Evolutionary conservation across 2,888 invertebrate species (phyloP).

Genomic region (Chromoteleia sp.): DNA sequence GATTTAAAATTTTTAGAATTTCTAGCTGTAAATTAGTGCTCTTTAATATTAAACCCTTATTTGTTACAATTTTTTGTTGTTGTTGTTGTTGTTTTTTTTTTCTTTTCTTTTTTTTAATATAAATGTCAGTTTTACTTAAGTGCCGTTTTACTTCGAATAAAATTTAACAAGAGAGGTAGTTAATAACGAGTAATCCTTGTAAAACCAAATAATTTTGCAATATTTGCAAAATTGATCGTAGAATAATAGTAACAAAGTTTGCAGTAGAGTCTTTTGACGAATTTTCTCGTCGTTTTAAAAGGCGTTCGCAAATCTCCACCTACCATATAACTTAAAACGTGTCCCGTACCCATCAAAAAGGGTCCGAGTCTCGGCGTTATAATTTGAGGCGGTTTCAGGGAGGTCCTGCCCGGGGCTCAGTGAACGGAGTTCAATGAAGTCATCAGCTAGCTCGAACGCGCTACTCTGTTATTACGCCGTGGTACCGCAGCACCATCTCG

Average conservation of each 20-base stretch:
- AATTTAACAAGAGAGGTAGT: too few relatives aligned
- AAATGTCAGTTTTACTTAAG: too few relatives aligned
- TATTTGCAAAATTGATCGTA: background rate
- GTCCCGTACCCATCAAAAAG: constrained; percentile 81
- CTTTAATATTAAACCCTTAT: too few relatives aligned
- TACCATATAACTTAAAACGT: constrained; percentile 74
- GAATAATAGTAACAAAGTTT: constrained; percentile 49
- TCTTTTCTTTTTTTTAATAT: too few relatives aligned
- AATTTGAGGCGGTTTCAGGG: constrained; percentile 85
- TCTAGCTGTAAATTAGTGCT: too few relatives aligned
- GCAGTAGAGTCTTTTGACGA: constrained; percentile 50
- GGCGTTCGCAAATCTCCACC: constrained; percentile 71
- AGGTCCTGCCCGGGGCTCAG: constrained; percentile 81
- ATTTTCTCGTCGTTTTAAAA: constrained; percentile 69
- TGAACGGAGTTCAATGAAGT: constrained; percentile 84
- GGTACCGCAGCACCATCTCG: constrained; percentile 83
- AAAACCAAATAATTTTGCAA: background rate
- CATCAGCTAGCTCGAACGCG: constrained; percentile 83
- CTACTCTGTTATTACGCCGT: constrained; percentile 84
- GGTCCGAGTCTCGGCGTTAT: constrained; percentile 81
- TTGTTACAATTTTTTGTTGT: too few relatives aligned
- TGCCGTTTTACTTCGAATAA: too few relatives aligned
- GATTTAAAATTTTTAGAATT: too few relatives aligned
- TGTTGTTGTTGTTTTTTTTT: too few relatives aligned
- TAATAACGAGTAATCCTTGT: too few relatives aligned